Evolutionary conservation across 2,797 vertebrate species (phyloP).

Genomic region (Odontamblyopus lacepedii): DNA sequence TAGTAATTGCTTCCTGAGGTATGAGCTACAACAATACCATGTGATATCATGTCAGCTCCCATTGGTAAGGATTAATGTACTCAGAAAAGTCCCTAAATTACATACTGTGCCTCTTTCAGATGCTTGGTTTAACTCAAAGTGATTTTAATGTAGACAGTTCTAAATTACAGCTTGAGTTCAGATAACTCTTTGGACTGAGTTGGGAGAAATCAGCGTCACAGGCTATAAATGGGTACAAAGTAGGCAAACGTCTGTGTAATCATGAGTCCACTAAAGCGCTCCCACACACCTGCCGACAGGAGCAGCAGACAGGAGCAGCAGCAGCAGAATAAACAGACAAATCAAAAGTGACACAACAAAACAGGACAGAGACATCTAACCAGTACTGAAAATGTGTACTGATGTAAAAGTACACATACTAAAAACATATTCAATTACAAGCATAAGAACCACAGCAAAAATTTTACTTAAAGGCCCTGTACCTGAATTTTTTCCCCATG

Average conservation of each 20-base stretch:
- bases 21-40: slow-evolving; percentile 55
- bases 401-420: too few relatives aligned
- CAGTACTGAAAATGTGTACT: not conserved
- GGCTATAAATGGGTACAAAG: slow-evolving; percentile 32
- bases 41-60: slow-evolving; percentile 73
- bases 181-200: slow-evolving; percentile 53
- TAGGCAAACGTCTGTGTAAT: slow-evolving; percentile 37
- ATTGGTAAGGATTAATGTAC: slow-evolving; percentile 72
- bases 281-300: slow-evolving; percentile 5
- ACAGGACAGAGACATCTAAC: slow-evolving; percentile 37
- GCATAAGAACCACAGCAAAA: too few relatives aligned
- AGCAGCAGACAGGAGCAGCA: slow-evolving; percentile 3
- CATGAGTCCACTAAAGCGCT: slow-evolving; percentile 34
- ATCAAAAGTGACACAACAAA: slow-evolving; percentile 34
- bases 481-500: too few relatives aligned
- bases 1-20: slow-evolving; percentile 79
- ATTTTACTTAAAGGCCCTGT: too few relatives aligned
- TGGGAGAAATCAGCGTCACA: slow-evolving; percentile 49
- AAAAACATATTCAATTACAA: too few relatives aligned
- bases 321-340: slow-evolving; percentile 25
- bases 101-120: slow-evolving; percentile 62
- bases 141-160: slow-evolving; percentile 76
- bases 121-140: slow-evolving; percentile 72
- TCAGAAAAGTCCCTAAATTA: slow-evolving; percentile 72
- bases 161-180: slow-evolving; percentile 62